Evolutionary conservation across 2,797 vertebrate genomes (phyloP).

Genomic region (Capromys pilorides): DNA sequence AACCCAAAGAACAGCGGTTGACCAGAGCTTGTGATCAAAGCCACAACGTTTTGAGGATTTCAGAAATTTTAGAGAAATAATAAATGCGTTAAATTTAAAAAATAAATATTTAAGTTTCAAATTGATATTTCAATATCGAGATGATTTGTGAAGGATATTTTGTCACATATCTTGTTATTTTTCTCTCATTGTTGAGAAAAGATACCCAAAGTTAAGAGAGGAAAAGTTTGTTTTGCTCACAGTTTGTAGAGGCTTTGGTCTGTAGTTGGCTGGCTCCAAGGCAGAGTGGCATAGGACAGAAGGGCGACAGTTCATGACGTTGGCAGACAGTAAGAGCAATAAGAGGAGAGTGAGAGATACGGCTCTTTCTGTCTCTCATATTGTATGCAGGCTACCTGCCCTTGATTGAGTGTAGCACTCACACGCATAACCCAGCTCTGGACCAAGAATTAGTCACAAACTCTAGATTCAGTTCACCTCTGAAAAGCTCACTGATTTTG

Average conservation of each 20-base stretch:
- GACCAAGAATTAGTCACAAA: neutral
- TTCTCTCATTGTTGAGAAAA: neutral
- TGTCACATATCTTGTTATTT: neutral
- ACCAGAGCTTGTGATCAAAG: neutral
- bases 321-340: neutral
- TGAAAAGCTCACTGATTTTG: neutral
- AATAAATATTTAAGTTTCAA: neutral
- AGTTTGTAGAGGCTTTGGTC: neutral
- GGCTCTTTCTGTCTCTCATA: neutral
- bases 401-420: neutral
- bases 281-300: neutral
- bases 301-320: neutral
- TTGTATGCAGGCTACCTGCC: neutral
- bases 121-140: slow-evolving; percentile 18
- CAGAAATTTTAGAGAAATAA: neutral
- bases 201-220: neutral
- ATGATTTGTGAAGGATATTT: neutral
- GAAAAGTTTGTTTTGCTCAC: neutral
- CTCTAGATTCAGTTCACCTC: neutral
- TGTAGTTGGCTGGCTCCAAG: neutral
- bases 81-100: neutral
- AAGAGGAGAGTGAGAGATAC: neutral
- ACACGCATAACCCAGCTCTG: neutral
- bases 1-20: neutral
- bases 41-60: neutral